Conservation (phyloP, 2,113 vertebrate genomes). For the Loxodonta africana region DNA sequence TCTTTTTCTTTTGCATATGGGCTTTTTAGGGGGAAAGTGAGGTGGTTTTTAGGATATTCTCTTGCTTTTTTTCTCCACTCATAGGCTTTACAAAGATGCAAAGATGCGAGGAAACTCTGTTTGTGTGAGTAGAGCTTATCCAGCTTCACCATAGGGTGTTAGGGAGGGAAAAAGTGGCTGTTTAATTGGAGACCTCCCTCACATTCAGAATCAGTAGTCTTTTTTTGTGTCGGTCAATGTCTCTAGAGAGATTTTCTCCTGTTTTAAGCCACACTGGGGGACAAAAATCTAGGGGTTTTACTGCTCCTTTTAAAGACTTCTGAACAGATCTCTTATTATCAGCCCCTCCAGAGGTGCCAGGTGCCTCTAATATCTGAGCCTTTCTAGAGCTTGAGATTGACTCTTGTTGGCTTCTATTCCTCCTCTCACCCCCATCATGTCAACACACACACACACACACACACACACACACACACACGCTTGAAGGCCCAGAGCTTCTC, state of each 20-base stretch:
- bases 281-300: not conserved
- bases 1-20: not conserved
- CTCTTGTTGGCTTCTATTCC: not conserved
- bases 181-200: not conserved
- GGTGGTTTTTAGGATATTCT: not conserved
- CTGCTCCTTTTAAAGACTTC: slow-evolving; percentile 12
- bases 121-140: not conserved
- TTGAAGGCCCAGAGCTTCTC: not conserved
- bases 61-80: not conserved
- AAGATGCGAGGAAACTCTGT: not conserved
- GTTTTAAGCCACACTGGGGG: not conserved
- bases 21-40: not conserved
- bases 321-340: not conserved
- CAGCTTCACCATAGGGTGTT: not conserved
- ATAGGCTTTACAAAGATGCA: not conserved
- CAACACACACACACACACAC: not conserved
- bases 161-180: not conserved
- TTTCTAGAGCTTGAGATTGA: not conserved
- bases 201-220: not conserved
- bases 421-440: not conserved
- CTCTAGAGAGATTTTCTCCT: not conserved
- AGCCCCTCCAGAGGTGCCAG: not conserved
- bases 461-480: not conserved
- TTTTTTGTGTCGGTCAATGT: not conserved
- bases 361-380: not conserved